These are phyloP conservation scores for Hiodon tergisus DNA, from an alignment of 2,113 vertebrate species.

Conservation along the genomic window DNA sequence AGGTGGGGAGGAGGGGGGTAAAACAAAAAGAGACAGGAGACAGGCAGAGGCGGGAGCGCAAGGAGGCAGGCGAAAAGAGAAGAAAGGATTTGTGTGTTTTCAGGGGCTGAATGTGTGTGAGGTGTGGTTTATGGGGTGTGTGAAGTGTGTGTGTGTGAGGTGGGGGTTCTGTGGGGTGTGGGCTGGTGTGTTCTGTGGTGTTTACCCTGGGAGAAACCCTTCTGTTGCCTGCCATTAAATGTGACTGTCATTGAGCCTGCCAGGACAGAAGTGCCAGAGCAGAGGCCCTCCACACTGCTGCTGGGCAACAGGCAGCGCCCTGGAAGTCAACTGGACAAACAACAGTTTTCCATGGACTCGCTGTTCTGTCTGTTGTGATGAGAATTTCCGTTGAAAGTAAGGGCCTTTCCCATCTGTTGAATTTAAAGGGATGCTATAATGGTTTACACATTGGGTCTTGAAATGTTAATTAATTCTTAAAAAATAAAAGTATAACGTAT, in stretches of 20 bases:
- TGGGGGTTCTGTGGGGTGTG: slow-evolving; percentile 22
- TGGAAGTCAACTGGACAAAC: too few relatives aligned
- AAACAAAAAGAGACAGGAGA: slow-evolving; percentile 47
- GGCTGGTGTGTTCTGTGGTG: neutral
- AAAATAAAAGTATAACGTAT: too few relatives aligned
- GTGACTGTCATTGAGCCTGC: slow-evolving; percentile 21
- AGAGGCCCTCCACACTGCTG: neutral
- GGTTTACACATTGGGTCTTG: too few relatives aligned
- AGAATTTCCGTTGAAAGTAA: too few relatives aligned
- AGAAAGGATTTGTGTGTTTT: slow-evolving; percentile 33
- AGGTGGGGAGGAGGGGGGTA: slow-evolving; percentile 68
- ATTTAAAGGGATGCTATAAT: too few relatives aligned
- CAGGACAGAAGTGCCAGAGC: slow-evolving; percentile 5
- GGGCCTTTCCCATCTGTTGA: too few relatives aligned
- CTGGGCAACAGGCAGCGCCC: too few relatives aligned
- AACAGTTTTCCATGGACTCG: too few relatives aligned
- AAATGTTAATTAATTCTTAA: too few relatives aligned
- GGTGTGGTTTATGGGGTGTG: too few relatives aligned
- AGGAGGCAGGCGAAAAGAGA: slow-evolving; percentile 41
- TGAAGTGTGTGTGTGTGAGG: slow-evolving; percentile 52
- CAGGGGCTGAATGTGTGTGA: too few relatives aligned
- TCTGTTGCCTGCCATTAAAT: slow-evolving; percentile 29
- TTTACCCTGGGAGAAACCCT: slow-evolving; percentile 23
- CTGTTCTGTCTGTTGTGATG: too few relatives aligned
- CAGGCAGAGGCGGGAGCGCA: slow-evolving; percentile 26